Conservation (phyloP, 2,888 invertebrate species). For the Drosophila maculinotata region DNA sequence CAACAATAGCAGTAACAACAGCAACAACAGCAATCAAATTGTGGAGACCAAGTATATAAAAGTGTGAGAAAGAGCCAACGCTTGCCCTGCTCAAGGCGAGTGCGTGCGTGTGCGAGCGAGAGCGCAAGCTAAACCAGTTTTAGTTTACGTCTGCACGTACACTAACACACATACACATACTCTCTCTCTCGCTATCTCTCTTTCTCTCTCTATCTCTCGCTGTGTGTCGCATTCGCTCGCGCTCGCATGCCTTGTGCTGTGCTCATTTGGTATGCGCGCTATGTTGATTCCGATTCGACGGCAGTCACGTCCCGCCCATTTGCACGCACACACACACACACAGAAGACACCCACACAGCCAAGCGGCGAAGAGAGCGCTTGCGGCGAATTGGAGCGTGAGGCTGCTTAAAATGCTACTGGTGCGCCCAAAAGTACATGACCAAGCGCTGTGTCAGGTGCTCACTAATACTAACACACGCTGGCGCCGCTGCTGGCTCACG, state of each 20-base stretch:
- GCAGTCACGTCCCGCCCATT: slow-evolving; percentile 86
- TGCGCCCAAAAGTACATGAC: slow-evolving; percentile 84
- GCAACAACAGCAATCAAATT: neutral
- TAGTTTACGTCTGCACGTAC: slow-evolving; percentile 67
- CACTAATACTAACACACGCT: slow-evolving; percentile 52
- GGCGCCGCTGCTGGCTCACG: slow-evolving; percentile 52
- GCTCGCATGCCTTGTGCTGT: slow-evolving; percentile 16
- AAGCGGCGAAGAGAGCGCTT: slow-evolving; percentile 46
- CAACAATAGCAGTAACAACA: slow-evolving; percentile 7
- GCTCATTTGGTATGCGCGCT: slow-evolving; percentile 84
- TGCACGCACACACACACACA: slow-evolving; percentile 79
- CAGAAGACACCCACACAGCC: slow-evolving; percentile 41
- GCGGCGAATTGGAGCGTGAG: slow-evolving; percentile 84
- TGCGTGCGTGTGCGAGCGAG: slow-evolving; percentile 41
- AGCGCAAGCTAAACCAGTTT: slow-evolving; percentile 72
- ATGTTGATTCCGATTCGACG: slow-evolving; percentile 85
- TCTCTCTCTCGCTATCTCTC: slow-evolving; percentile 25
- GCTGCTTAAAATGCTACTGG: slow-evolving; percentile 86
- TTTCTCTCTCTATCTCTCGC: slow-evolving; percentile 37
- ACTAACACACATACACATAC: slow-evolving; percentile 35
- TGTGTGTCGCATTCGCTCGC: too few species aligned
- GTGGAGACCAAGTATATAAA: slow-evolving; percentile 59
- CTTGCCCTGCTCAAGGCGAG: slow-evolving; percentile 6
- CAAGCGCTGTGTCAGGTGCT: slow-evolving; percentile 83
- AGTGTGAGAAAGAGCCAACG: slow-evolving; percentile 49